These are phyloP conservation scores for Apotomis betuletana DNA, from an alignment of 2,888 invertebrate species.

Conservation along the genomic window DNA sequence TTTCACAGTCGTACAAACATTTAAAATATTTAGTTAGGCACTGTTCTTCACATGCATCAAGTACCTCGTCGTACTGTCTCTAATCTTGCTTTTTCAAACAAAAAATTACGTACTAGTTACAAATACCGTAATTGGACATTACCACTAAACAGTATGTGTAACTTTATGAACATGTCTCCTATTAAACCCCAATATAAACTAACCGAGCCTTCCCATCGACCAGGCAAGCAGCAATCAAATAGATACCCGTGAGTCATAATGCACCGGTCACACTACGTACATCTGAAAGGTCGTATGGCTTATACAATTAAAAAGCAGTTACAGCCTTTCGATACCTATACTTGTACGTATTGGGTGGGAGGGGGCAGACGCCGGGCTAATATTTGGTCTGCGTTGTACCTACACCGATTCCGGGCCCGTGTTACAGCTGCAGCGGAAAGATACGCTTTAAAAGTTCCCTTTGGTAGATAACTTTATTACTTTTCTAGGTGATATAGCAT, in stretches of 20 bases:
- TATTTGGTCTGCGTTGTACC: slow-evolving; percentile 57
- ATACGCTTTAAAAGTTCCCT: background rate
- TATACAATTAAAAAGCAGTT: background rate
- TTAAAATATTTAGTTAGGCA: too few relatives aligned
- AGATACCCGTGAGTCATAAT: slow-evolving; percentile 27
- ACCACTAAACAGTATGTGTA: too few relatives aligned
- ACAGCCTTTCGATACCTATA: slow-evolving; percentile 6
- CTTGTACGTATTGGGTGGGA: background rate
- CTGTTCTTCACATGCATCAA: too few relatives aligned
- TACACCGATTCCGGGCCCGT: slow-evolving; percentile 44
- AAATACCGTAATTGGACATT: too few relatives aligned
- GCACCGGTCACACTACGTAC: background rate
- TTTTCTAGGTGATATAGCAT: too few relatives aligned
- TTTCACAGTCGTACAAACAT: too few relatives aligned
- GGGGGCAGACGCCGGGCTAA: slow-evolving; percentile 60
- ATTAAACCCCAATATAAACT: background rate
- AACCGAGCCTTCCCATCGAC: slow-evolving; percentile 20
- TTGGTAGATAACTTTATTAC: too few relatives aligned
- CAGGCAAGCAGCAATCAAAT: slow-evolving; percentile 8
- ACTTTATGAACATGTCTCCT: too few relatives aligned
- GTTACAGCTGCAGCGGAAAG: slow-evolving; percentile 38
- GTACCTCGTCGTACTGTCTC: too few relatives aligned
- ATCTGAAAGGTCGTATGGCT: background rate
- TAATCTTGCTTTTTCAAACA: too few relatives aligned
- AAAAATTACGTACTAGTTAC: too few relatives aligned